These are phyloP conservation scores for Pungitius pungitius DNA, from an alignment of 2,113 vertebrate genomes.

Conservation along the genomic window DNA sequence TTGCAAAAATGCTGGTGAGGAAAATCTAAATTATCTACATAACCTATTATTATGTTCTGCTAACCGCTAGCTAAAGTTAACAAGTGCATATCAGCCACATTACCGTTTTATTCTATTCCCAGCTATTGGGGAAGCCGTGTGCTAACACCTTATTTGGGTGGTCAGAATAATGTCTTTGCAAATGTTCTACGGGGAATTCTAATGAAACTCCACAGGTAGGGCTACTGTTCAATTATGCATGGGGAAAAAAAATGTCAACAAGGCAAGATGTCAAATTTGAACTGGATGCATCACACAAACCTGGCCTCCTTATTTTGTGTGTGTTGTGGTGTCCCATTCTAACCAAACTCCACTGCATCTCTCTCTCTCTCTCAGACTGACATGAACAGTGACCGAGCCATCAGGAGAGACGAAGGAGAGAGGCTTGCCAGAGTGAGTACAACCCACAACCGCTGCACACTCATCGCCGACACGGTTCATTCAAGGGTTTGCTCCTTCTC, in stretches of 20 bases:
- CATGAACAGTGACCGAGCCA: constrained; percentile 84
- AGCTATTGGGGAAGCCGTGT: no score
- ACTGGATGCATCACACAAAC: background rate
- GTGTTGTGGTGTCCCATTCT: background rate
- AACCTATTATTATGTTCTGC: no score
- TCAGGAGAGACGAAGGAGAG: constrained; percentile 91
- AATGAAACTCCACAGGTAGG: background rate
- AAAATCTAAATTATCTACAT: no score
- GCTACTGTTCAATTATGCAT: background rate
- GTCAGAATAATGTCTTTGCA: background rate
- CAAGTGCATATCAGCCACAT: no score
- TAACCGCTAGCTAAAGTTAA: no score
- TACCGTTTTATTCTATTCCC: no score
- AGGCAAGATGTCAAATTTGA: background rate
- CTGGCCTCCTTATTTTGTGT: no score
- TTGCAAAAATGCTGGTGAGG: no score
- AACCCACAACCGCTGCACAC: background rate
- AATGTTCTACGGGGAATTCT: background rate
- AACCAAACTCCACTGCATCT: background rate
- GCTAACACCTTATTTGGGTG: no score
- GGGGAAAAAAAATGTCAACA: background rate
- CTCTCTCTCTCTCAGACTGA: constrained; percentile 83
- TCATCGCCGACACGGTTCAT: background rate
- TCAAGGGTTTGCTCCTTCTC: background rate
- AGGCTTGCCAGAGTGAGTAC: constrained; percentile 88